Percentiles rank a stretch among this genome's conserved stretches.
Evolutionary conservation across 1,140 invertebrate genomes (phyloP).

Genomic region (Tetramorium alpestre): DNA sequence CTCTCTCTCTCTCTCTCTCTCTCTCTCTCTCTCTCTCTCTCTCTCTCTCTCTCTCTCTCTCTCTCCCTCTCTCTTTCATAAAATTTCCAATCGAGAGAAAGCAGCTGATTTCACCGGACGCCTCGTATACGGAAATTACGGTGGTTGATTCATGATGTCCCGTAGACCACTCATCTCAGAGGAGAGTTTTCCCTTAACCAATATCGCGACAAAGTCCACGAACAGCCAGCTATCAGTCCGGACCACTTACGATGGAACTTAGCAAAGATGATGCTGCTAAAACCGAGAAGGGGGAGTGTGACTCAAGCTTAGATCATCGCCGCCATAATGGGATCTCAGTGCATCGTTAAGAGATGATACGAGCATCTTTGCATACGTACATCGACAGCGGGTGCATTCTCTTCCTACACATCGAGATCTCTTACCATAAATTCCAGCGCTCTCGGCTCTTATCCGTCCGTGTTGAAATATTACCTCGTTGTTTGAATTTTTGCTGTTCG

Average conservation of each 20-base stretch:
- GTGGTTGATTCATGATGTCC: constrained; percentile 23
- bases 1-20: background rate
- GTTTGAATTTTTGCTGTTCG: constrained; percentile 22
- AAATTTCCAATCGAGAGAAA: background rate
- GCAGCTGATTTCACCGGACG: background rate
- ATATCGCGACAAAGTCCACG: constrained; percentile 52
- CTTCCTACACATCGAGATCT: constrained; percentile 1
- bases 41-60: background rate
- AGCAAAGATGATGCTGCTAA: constrained; percentile 39
- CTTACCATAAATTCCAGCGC: constrained; percentile 35
- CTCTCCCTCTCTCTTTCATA: background rate
- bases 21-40: background rate
- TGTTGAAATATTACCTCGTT: constrained; percentile 2
- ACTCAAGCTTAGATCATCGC: constrained; percentile 54
- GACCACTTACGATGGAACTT: constrained; percentile 60
- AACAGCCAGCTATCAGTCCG: constrained; percentile 50
- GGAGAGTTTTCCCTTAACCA: constrained; percentile 36
- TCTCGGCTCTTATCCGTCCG: constrained; percentile 7
- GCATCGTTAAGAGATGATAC: constrained; percentile 69
- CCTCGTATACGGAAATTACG: constrained; percentile 13
- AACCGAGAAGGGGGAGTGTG: constrained; percentile 20
- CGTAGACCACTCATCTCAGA: background rate
- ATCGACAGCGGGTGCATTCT: constrained; percentile 35
- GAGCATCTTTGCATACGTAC: constrained; percentile 19
- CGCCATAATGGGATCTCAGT: constrained; percentile 67